phyloP scores from a whole-genome alignment of 2,113 vertebrate genomes.

The Albula glossodonta region DNA sequence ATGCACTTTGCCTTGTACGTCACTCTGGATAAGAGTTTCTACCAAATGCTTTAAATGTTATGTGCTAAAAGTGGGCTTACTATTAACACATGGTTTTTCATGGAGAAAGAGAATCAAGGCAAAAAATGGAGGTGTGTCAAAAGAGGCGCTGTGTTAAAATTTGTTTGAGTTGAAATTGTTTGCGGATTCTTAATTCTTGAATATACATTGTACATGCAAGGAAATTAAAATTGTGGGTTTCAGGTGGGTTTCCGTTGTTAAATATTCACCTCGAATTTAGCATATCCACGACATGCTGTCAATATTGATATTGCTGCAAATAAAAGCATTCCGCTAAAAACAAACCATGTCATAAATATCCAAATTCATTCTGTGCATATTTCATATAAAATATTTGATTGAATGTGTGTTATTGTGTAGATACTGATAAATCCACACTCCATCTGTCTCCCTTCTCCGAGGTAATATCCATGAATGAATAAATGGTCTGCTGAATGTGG shows the following conservation, averaged over 20 bases:
- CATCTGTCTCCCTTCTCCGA: neutral
- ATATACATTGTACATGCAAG: neutral
- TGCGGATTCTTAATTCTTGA: too few relatives aligned
- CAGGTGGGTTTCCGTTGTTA: slow-evolving; percentile 32
- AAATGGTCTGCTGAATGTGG: neutral
- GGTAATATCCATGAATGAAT: neutral
- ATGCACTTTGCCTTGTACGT: too few relatives aligned
- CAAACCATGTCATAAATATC: slow-evolving; percentile 40
- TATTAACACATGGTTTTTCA: too few relatives aligned
- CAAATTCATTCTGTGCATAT: slow-evolving; percentile 20
- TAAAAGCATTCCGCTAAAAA: slow-evolving; percentile 40
- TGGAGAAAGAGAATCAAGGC: too few relatives aligned
- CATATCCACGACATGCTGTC: slow-evolving; percentile 41
- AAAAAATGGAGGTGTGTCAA: too few relatives aligned
- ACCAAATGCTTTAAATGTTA: too few relatives aligned
- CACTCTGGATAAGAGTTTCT: too few relatives aligned
- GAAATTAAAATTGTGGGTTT: neutral
- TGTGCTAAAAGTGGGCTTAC: too few relatives aligned
- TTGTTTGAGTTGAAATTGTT: too few relatives aligned
- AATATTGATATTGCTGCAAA: slow-evolving; percentile 35
- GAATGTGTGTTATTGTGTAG: neutral
- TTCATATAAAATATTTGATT: neutral
- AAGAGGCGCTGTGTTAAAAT: too few relatives aligned
- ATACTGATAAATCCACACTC: neutral
- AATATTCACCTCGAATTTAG: slow-evolving; percentile 49